Evolutionary conservation across 2,888 invertebrate species (phyloP).

Genomic region (Pinctada fucata): DNA sequence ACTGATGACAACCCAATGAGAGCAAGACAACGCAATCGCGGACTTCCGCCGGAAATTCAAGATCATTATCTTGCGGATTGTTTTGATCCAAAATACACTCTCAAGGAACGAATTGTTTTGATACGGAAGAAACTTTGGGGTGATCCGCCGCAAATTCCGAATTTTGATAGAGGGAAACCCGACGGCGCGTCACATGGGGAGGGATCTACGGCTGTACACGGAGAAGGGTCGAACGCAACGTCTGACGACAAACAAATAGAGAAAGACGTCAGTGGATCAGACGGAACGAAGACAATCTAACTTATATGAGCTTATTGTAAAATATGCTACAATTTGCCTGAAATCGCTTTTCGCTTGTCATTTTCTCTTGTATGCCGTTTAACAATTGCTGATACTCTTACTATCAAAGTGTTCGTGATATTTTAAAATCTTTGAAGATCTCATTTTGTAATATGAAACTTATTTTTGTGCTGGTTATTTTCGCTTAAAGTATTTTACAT

Average conservation of each 20-base stretch:
- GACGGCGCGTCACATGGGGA: conserved; percentile 33
- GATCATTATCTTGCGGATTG: conserved; percentile 39
- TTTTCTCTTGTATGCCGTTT: too few species aligned
- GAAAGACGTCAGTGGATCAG: background rate
- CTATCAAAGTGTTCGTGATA: too few species aligned
- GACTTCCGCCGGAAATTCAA: conserved; percentile 19
- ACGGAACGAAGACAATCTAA: background rate
- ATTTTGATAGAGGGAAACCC: conserved; percentile 29
- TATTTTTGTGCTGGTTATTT: too few species aligned
- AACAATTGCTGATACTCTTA: too few species aligned
- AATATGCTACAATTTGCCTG: too few species aligned
- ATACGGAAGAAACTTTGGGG: conserved; percentile 38
- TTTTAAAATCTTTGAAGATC: too few species aligned
- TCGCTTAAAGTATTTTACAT: too few species aligned
- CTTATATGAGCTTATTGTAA: background rate
- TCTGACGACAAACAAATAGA: background rate
- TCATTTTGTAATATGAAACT: too few species aligned
- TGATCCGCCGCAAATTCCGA: conserved; percentile 9
- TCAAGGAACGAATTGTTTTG: conserved; percentile 35
- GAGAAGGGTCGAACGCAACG: background rate
- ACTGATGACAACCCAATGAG: conserved; percentile 1
- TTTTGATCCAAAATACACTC: conserved; percentile 39
- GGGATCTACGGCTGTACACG: background rate
- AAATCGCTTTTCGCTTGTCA: too few species aligned
- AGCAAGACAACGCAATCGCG: conserved; percentile 4